phyloP scores from a whole-genome alignment of 2,113 vertebrate species.

The Callipepla californica region DNA sequence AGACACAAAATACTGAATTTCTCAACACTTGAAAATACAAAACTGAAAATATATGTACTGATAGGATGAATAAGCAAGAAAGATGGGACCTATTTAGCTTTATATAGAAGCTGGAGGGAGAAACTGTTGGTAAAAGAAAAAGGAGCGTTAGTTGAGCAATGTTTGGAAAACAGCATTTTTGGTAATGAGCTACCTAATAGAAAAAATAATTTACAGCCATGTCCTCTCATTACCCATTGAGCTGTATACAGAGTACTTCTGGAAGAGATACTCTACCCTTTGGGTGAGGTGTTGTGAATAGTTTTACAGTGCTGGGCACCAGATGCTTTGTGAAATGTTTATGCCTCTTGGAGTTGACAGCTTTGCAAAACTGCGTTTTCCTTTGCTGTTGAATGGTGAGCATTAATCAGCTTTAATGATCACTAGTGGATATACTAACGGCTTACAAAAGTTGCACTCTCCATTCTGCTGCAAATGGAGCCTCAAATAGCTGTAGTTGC shows the following conservation, averaged over 20 bases:
- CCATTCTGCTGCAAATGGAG: slow-evolving; percentile 25
- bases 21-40: background rate
- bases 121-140: background rate
- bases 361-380: background rate
- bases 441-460: background rate
- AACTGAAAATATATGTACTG: background rate
- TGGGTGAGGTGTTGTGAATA: background rate
- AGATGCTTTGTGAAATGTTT: background rate
- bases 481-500: slow-evolving; percentile 40
- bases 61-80: background rate
- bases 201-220: background rate
- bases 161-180: background rate
- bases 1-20: background rate
- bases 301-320: background rate
- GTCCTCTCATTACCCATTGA: background rate
- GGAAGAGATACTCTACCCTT: background rate
- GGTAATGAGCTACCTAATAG: background rate
- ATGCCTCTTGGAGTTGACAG: background rate
- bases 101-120: background rate
- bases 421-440: background rate
- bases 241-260: background rate
- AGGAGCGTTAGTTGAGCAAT: background rate
- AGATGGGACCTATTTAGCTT: background rate
- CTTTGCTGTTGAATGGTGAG: background rate
- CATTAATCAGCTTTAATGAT: slow-evolving; percentile 54